Percentiles rank a stretch among this genome's conserved stretches.
Evolutionary conservation across 1,140 invertebrate genomes (phyloP).

Genomic region (Tribolium madens): DNA sequence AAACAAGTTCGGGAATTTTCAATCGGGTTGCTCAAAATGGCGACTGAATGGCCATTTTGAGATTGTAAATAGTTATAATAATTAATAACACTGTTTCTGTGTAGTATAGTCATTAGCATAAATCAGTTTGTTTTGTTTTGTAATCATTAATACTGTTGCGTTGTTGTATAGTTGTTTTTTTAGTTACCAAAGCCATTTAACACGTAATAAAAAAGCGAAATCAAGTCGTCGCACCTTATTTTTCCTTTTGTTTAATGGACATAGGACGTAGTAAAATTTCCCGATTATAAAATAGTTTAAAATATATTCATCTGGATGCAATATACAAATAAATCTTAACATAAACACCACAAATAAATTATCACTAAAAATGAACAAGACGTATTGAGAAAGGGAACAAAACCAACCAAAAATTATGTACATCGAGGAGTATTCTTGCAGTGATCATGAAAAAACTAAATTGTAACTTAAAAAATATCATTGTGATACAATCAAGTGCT

Average conservation of each 20-base stretch:
- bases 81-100: too few species aligned
- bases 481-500: conserved; percentile 8
- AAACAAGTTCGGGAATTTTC: too few species aligned
- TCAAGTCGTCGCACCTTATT: too few species aligned
- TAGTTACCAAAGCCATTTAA: neutral
- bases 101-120: neutral
- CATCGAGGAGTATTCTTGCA: conserved; percentile 10
- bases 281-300: conserved; percentile 39
- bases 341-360: conserved; percentile 45
- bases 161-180: neutral
- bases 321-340: conserved; percentile 47
- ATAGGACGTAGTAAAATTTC: neutral
- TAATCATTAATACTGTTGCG: neutral
- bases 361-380: conserved; percentile 40
- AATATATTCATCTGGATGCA: conserved; percentile 44
- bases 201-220: neutral
- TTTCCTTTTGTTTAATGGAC: neutral
- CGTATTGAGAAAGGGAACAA: conserved; percentile 17
- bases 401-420: conserved; percentile 25
- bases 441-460: conserved; percentile 8
- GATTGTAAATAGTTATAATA: neutral
- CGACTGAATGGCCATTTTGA: neutral
- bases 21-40: too few species aligned
- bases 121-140: neutral
- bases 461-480: conserved; percentile 14